A percentile compares a stretch with the other conserved stretches of the same genome.
These are phyloP conservation scores for Neuroscelio doddi DNA, from an alignment of 2,888 invertebrate genomes.

Conservation along the genomic window DNA sequence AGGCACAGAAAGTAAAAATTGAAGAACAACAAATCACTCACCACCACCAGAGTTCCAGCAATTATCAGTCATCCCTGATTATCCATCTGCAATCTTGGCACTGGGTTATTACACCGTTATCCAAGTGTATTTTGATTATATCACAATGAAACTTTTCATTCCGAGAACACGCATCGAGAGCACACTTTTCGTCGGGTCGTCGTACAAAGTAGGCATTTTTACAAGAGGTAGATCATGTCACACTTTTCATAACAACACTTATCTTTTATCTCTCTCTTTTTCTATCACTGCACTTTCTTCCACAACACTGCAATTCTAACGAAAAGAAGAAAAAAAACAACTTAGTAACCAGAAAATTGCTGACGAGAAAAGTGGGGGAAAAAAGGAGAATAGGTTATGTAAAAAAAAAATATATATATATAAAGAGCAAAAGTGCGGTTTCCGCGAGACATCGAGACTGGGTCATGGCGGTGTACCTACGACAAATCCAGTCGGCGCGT, in stretches of 20 bases:
- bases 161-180: constrained; percentile 29
- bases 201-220: constrained; percentile 45
- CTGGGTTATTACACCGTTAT: constrained; percentile 57
- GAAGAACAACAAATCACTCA: no score
- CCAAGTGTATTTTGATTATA: constrained; percentile 42
- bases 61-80: constrained; percentile 85
- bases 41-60: constrained; percentile 86
- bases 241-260: constrained; percentile 41
- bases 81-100: constrained; percentile 69
- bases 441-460: constrained; percentile 45
- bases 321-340: background rate
- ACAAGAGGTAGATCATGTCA: constrained; percentile 37
- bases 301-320: background rate
- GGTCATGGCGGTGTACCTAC: constrained; percentile 31
- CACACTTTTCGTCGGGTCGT: constrained; percentile 44
- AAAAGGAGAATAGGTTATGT: background rate
- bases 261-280: no score
- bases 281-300: constrained; percentile 37
- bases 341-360: background rate
- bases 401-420: background rate
- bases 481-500: no score
- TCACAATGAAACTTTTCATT: constrained; percentile 35
- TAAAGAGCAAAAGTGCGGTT: background rate
- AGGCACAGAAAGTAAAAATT: no score
- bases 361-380: background rate